Percentiles rank a stretch among this genome's conserved stretches.
phyloP scores from a whole-genome alignment of 2,888 invertebrate genomes.

The Mimachlamys varia region DNA sequence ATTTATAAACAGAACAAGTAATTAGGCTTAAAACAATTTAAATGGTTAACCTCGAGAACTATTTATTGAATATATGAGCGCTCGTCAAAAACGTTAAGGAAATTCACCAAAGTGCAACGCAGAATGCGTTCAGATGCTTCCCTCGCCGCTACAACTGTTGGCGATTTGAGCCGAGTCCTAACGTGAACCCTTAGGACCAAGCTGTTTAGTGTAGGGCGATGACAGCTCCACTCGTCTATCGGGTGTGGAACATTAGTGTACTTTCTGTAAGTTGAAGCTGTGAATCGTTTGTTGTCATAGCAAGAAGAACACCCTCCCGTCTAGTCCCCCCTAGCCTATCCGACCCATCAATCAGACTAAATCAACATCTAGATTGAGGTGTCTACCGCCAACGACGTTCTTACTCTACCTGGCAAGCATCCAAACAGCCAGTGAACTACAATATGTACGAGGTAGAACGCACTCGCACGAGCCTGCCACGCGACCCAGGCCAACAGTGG shows the following conservation, averaged over 20 bases:
- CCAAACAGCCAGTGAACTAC: neutral
- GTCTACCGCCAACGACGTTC: conserved; percentile 17
- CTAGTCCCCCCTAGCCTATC: neutral
- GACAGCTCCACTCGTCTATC: neutral
- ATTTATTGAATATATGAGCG: too few species aligned
- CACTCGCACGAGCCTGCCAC: conserved; percentile 19
- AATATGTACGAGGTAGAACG: neutral
- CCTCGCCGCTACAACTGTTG: too few species aligned
- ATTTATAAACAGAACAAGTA: too few species aligned
- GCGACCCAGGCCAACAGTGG: conserved; percentile 1
- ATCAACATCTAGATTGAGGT: neutral
- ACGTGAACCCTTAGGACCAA: too few species aligned
- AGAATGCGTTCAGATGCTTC: too few species aligned
- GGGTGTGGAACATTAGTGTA: neutral
- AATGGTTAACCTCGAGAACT: too few species aligned
- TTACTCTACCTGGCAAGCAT: neutral
- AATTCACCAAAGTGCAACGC: too few species aligned
- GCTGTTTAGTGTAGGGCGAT: neutral
- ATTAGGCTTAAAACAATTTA: too few species aligned
- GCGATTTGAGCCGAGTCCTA: too few species aligned
- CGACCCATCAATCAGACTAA: neutral
- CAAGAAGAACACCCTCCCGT: neutral
- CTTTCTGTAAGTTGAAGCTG: neutral
- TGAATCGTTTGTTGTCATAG: conserved; percentile 11
- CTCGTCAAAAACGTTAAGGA: too few species aligned